Percentiles rank a stretch among this genome's conserved stretches.
Evolutionary conservation across 1,140 invertebrate genomes (phyloP).

Genomic region (Agrilus planipennis): DNA sequence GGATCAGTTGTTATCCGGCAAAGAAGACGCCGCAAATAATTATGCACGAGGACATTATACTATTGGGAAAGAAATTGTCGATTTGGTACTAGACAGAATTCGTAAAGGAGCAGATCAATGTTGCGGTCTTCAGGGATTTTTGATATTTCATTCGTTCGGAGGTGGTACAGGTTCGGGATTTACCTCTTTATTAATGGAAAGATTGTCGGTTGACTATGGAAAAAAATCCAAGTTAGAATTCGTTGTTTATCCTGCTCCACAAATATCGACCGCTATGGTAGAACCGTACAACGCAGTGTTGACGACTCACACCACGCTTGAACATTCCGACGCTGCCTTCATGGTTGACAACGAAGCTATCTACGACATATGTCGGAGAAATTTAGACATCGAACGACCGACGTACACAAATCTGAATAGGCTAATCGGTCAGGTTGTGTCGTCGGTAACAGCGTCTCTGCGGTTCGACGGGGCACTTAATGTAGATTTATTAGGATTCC

Average conservation of each 20-base stretch:
- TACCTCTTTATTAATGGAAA: constrained; percentile 77
- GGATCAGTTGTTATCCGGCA: background rate
- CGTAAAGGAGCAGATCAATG: background rate
- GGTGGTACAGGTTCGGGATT: constrained; percentile 76
- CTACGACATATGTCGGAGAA: constrained; percentile 66
- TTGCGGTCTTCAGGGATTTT: constrained; percentile 26
- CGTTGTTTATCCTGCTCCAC: constrained; percentile 76
- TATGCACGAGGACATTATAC: background rate
- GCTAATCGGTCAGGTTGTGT: constrained; percentile 54
- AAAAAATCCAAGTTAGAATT: constrained; percentile 69
- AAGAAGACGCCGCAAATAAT: constrained; percentile 1
- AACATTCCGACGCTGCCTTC: background rate
- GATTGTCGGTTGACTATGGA: constrained; percentile 50
- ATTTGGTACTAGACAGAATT: background rate
- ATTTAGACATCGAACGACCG: constrained; percentile 57
- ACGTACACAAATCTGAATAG: constrained; percentile 74
- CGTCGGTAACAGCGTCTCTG: constrained; percentile 50
- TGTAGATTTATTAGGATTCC: constrained; percentile 58
- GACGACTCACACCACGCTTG: background rate
- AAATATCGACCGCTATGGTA: background rate
- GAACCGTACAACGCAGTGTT: constrained; percentile 1
- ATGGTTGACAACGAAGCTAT: constrained; percentile 28
- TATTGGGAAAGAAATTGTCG: background rate
- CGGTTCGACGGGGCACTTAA: constrained; percentile 64
- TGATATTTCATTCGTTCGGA: constrained; percentile 42